These are phyloP conservation scores for Crotophaga sulcirostris DNA, from an alignment of 2,113 vertebrate species.

Conservation along the genomic window DNA sequence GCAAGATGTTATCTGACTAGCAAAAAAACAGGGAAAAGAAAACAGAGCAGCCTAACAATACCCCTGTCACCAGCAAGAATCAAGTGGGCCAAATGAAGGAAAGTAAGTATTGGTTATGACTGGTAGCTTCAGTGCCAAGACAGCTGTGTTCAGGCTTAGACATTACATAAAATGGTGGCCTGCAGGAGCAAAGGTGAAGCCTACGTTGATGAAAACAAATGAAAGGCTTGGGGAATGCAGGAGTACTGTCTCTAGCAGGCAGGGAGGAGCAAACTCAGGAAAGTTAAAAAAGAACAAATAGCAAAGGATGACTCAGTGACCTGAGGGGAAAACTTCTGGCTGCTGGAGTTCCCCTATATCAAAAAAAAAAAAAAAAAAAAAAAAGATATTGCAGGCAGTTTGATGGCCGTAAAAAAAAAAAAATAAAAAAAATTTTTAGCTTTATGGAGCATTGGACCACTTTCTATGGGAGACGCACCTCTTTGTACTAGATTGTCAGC, in stretches of 20 bases:
- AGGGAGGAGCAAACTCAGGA: background rate
- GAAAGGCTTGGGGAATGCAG: background rate
- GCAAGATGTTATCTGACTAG: background rate
- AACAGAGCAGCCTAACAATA: background rate
- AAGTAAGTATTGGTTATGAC: background rate
- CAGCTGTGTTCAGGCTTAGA: background rate
- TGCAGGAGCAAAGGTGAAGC: background rate
- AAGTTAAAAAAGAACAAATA: background rate
- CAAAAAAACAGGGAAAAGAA: background rate
- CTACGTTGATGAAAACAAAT: background rate
- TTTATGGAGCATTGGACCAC: background rate
- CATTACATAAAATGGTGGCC: background rate
- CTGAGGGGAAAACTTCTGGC: background rate
- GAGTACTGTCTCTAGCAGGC: background rate
- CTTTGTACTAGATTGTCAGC: background rate
- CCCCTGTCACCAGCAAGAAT: background rate
- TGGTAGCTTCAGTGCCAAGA: background rate
- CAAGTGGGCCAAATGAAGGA: background rate
- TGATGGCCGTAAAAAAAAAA: background rate
- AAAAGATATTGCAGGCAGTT: background rate
- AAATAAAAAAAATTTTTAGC: background rate
- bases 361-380: background rate
- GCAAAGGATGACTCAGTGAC: conserved; percentile 12
- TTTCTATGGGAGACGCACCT: background rate
- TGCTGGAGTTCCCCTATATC: background rate